These are phyloP conservation scores for Megalopta genalis DNA, from an alignment of 1,140 invertebrate species.

Conservation along the genomic window DNA sequence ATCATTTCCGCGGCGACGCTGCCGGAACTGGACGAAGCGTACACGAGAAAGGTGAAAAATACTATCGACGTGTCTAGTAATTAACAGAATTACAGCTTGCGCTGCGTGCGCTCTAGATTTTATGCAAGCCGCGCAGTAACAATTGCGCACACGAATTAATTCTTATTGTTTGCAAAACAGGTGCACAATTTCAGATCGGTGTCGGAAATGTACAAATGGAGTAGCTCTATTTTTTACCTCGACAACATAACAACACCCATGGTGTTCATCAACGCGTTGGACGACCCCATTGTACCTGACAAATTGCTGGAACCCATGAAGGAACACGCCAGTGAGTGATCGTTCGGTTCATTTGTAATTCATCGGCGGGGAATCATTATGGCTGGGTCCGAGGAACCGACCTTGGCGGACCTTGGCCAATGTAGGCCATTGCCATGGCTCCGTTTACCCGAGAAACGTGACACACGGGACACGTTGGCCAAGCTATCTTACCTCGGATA, in stretches of 20 bases:
- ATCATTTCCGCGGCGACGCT: constrained; percentile 92
- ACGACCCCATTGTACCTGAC: constrained; percentile 93
- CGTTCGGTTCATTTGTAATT: not conserved
- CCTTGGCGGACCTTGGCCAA: not conserved
- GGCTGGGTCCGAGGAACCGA: not conserved
- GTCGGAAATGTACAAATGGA: constrained; percentile 90
- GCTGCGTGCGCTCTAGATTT: too few species aligned
- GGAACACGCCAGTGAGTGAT: constrained; percentile 86
- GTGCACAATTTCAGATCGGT: constrained; percentile 88
- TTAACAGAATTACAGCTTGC: too few species aligned
- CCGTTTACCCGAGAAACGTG: too few species aligned
- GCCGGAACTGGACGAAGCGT: constrained; percentile 92
- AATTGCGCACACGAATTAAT: not conserved
- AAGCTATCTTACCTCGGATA: too few species aligned
- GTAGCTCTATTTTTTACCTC: constrained; percentile 89
- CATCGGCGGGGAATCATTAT: not conserved
- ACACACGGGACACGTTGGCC: not conserved
- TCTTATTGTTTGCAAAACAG: constrained; percentile 45
- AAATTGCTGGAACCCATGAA: constrained; percentile 86
- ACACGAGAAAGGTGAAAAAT: constrained; percentile 85
- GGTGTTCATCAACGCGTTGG: constrained; percentile 92
- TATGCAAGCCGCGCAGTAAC: not conserved
- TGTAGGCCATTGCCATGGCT: not conserved
- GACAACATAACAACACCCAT: constrained; percentile 89
- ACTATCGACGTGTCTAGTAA: too few species aligned